Conservation (phyloP, 2,113 vertebrate genomes). For the Cacatua alba region DNA sequence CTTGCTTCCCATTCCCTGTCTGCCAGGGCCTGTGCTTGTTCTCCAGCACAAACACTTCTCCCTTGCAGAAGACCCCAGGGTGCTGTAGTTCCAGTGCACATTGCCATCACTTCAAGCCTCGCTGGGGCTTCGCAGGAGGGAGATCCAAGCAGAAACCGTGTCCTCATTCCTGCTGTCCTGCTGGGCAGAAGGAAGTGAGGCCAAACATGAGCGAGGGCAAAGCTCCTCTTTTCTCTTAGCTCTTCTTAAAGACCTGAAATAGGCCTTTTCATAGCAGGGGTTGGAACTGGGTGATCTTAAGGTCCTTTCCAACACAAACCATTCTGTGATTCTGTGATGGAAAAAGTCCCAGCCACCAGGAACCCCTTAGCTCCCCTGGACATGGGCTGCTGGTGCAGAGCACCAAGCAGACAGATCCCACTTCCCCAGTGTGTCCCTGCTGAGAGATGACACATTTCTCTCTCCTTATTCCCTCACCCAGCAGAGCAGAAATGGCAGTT, state of each 20-base stretch:
- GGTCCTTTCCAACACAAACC: not conserved
- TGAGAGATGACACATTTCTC: not conserved
- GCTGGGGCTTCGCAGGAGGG: not conserved
- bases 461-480: constrained; percentile 8
- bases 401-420: not conserved
- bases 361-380: not conserved
- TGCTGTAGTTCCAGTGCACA: not conserved
- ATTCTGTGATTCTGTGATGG: not conserved
- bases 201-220: not conserved
- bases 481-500: constrained; percentile 38
- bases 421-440: not conserved
- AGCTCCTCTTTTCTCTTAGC: not conserved
- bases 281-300: not conserved
- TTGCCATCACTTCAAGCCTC: accelerated
- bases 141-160: not conserved
- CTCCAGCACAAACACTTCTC: not conserved
- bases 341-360: not conserved
- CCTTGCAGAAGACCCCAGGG: not conserved
- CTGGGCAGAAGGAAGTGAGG: not conserved
- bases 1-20: not conserved
- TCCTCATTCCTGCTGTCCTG: accelerated
- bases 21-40: not conserved
- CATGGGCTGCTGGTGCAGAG: not conserved
- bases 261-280: not conserved
- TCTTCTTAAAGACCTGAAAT: not conserved